These are phyloP conservation scores for Lamprologus sp. DNA, from an alignment of 2,113 vertebrate genomes.

Conservation along the genomic window DNA sequence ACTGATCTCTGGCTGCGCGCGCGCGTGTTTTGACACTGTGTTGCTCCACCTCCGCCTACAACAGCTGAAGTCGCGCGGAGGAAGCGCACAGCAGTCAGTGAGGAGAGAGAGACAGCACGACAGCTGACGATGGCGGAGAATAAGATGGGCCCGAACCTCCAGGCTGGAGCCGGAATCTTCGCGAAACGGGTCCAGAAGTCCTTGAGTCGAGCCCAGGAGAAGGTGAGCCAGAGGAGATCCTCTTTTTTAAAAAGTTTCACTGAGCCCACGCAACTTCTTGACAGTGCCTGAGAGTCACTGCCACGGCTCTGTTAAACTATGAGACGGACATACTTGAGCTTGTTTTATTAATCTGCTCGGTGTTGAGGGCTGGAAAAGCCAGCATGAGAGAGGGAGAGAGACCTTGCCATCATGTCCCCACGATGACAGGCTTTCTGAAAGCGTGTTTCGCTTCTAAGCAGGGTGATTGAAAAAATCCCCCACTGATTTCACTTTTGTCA, in stretches of 20 bases:
- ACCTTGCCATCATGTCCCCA: neutral
- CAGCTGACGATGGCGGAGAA: conserved; percentile 81
- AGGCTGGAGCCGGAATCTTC: conserved; percentile 81
- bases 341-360: neutral
- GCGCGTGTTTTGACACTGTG: neutral
- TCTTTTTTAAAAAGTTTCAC: fast-evolving
- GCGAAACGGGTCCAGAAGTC: conserved; percentile 90
- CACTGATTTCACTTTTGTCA: fast-evolving
- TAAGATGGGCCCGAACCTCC: conserved; percentile 69
- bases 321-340: neutral
- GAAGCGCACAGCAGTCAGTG: conserved; percentile 7
- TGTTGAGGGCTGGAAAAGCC: neutral
- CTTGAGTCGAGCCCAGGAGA: conserved; percentile 88
- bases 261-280: neutral
- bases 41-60: conserved; percentile 45
- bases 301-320: neutral
- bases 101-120: neutral
- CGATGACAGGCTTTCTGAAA: neutral
- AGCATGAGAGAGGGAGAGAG: neutral
- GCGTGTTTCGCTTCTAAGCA: neutral
- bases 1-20: neutral
- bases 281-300: neutral
- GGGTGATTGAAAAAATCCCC: neutral
- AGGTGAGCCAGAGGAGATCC: conserved; percentile 66
- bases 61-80: neutral